Percentiles rank a stretch among this genome's conserved stretches.
Conservation (phyloP, 1,140 invertebrate genomes). For the fruit fly (Drosophila melanogaster) region Release_6_plus_ISO1_MT NT_037436.4:1893501-1894000, state of each 20-base stretch:
- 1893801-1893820: slow-evolving; percentile 6
- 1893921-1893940: slow-evolving; percentile 73
- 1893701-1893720: slow-evolving; percentile 31
- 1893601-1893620: slow-evolving; percentile 21
- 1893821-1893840: slow-evolving; percentile 1
- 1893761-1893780: slow-evolving; percentile 74
- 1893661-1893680: slow-evolving; percentile 68
- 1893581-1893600: slow-evolving; percentile 61
- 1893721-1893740: slow-evolving; percentile 36
- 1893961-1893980: slow-evolving; percentile 65
- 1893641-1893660: slow-evolving; percentile 67
- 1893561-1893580: slow-evolving; percentile 82
- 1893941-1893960: slow-evolving; percentile 54
- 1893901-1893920: slow-evolving; percentile 41
- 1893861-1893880: slow-evolving; percentile 24
- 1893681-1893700: slow-evolving; percentile 44
- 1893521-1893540: slow-evolving; percentile 71
- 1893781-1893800: slow-evolving; percentile 52
- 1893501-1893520: slow-evolving; percentile 28
- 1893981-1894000: slow-evolving; percentile 86
- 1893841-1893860: slow-evolving; percentile 23
- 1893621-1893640: slow-evolving; percentile 37
- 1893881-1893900: slow-evolving; percentile 49
- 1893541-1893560: slow-evolving; percentile 81
- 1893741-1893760: slow-evolving; percentile 59